phyloP scores from a whole-genome alignment of 2,888 invertebrate genomes.

The Tachina lurida region DNA sequence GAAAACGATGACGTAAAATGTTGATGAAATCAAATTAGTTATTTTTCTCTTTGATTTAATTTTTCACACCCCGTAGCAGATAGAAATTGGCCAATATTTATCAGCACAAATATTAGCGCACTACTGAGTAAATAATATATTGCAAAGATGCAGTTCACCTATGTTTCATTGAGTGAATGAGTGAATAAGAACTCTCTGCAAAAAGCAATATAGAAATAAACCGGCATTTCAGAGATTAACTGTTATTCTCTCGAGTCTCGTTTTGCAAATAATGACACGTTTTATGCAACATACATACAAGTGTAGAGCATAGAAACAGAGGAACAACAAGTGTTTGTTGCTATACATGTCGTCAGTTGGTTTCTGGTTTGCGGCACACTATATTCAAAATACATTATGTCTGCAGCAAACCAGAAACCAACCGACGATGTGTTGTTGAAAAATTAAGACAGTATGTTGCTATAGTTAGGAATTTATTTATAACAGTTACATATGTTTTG shows the following conservation, averaged over 20 bases:
- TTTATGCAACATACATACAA: conserved; percentile 18
- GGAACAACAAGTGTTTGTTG: conserved; percentile 59
- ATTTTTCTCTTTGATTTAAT: conserved; percentile 38
- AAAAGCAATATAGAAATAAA: conserved; percentile 10
- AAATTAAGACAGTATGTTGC: background rate
- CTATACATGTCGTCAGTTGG: too few relatives aligned
- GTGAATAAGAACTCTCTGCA: conserved; percentile 36
- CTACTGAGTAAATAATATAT: conserved; percentile 66
- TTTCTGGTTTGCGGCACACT: too few relatives aligned
- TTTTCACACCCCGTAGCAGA: conserved; percentile 18
- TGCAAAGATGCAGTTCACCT: conserved; percentile 64
- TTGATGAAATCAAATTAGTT: conserved; percentile 63
- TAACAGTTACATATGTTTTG: background rate
- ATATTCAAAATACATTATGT: too few relatives aligned
- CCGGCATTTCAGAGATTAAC: conserved; percentile 40
- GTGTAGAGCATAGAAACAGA: background rate
- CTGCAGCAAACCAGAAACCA: too few relatives aligned
- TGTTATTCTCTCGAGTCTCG: conserved; percentile 52
- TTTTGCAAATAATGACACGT: conserved; percentile 42
- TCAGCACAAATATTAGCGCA: conserved; percentile 70
- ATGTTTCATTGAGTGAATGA: conserved; percentile 39
- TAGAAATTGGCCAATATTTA: conserved; percentile 66
- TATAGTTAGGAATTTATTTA: background rate
- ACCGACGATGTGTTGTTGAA: background rate
- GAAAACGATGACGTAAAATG: conserved; percentile 68